A percentile compares a stretch with the other conserved stretches of the same genome.
Evolutionary conservation across 2,797 vertebrate species (phyloP).

Genomic region (Neostethus bicornis): DNA sequence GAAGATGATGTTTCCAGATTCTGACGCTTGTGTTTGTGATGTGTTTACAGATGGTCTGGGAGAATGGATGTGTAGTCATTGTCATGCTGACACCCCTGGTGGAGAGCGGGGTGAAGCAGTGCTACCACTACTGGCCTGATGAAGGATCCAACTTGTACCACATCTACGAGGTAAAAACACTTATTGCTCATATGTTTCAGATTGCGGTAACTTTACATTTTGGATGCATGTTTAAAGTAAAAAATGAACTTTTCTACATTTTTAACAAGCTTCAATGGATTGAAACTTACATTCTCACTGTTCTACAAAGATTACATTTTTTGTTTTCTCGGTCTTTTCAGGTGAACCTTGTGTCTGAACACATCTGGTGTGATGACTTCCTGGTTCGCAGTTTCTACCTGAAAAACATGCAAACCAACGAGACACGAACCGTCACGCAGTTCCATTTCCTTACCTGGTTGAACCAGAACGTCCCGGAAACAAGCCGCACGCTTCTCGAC

Average conservation of each 20-base stretch:
- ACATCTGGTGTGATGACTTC: conserved; percentile 98
- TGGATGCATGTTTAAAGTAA: not conserved
- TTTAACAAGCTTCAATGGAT: no score
- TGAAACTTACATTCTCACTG: no score
- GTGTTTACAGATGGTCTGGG: conserved; percentile 93
- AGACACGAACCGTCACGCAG: conserved; percentile 95
- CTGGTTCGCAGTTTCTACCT: conserved; percentile 97
- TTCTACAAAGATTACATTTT: no score
- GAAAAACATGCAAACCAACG: conserved; percentile 95
- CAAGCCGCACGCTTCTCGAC: conserved; percentile 90
- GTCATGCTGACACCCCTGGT: conserved; percentile 92
- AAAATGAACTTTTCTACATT: no score
- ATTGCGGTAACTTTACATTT: not conserved
- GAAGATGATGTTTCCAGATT: not conserved
- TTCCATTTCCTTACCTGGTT: conserved; percentile 99
- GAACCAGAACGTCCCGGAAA: conserved; percentile 88
- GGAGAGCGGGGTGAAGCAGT: conserved; percentile 91
- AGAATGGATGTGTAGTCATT: conserved; percentile 93
- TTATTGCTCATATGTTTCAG: not conserved
- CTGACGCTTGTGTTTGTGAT: not conserved
- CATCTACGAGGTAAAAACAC: conserved; percentile 88
- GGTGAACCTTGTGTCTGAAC: conserved; percentile 94
- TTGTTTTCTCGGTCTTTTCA: conserved; percentile 1
- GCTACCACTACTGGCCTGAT: conserved; percentile 95
- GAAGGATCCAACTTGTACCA: conserved; percentile 94